These are phyloP conservation scores for Palloptera scutellata DNA, from an alignment of 2,888 invertebrate genomes.

Conservation along the genomic window DNA sequence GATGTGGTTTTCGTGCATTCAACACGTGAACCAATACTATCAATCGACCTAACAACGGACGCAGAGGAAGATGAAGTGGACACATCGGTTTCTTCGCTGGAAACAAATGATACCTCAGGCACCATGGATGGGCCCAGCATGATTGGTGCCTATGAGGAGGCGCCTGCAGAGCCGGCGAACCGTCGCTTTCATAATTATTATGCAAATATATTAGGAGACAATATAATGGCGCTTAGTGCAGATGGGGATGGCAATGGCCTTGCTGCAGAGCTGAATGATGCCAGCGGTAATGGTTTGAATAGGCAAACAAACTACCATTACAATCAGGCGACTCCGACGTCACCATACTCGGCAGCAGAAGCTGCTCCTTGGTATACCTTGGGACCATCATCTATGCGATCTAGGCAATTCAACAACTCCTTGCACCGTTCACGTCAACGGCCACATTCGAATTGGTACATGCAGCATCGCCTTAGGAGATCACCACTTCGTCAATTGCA, in stretches of 20 bases:
- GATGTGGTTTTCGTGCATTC: conserved; percentile 67
- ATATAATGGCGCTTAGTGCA: too few relatives aligned
- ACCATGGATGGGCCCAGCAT: background rate
- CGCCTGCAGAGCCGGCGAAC: background rate
- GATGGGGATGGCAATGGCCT: background rate
- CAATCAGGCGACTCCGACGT: too few relatives aligned
- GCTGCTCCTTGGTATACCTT: too few relatives aligned
- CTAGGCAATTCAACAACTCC: background rate
- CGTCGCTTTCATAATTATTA: too few relatives aligned
- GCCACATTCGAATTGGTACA: background rate
- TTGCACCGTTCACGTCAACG: background rate
- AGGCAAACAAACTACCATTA: too few relatives aligned
- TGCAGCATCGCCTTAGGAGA: conserved; percentile 9
- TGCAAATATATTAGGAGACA: too few relatives aligned
- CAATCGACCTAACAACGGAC: conserved; percentile 69
- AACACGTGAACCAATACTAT: conserved; percentile 65
- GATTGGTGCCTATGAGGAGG: conserved; percentile 3
- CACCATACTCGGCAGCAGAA: too few relatives aligned
- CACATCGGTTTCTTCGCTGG: conserved; percentile 12
- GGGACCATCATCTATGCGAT: too few relatives aligned
- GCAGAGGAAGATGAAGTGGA: conserved; percentile 61
- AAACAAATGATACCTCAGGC: background rate
- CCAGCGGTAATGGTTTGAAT: too few relatives aligned
- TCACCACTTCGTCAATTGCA: conserved; percentile 1
- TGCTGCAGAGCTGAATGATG: too few relatives aligned